Base-by-base conservation (phyloP, 2,113 vertebrate species). In the Peromyscus californicus region DNA sequence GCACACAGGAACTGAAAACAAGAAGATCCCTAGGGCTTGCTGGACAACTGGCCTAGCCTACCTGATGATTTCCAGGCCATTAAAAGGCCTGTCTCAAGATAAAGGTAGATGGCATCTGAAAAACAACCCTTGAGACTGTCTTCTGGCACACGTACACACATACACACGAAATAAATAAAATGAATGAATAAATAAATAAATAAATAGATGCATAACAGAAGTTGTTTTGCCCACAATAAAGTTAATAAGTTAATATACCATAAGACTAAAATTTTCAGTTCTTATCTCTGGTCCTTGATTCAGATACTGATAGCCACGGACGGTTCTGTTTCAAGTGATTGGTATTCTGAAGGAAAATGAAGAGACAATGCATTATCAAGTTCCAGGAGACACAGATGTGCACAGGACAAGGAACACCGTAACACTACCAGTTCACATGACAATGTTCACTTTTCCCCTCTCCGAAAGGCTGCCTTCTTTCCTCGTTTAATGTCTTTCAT, bases 251-350 rank as follows among this genome's bases (percentile, higher is more conserved):
- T 67, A 61, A 89, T 6, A 33, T 12, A 85, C 29, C 11, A 45
- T 59, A 21, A 7, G 83, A 48, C 29, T 93, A 33, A 84, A 36
- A 36, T 95, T 87, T 82, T 79, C 33, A 84, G 51, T 89, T 96
- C 86, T 97, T 80, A 22, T 92, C 82, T 88, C 69, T 94, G 51
- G 59, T 79, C 89, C 82, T 93, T 96, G 94, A 94, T 69, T 74
- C 51, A 2, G 12, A 91, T 97, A 45, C 80, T 94, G 97, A 61
- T 88, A 95, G 94, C 95, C 91, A 94, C 59, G n/a, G 31, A 94
- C 59, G n/a, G 31, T 15, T 5, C 3, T 87, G 15, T 97, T 15
- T 96, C 88, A 0, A 13, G 12, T 78, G 54, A 78, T 61, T 36
- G 39, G 15, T 54, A 21, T 24, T 0, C n/a, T 11, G 54, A 94